phyloP scores from a whole-genome alignment of 2,797 vertebrate genomes.

The Dicrostonyx torquatus region DNA sequence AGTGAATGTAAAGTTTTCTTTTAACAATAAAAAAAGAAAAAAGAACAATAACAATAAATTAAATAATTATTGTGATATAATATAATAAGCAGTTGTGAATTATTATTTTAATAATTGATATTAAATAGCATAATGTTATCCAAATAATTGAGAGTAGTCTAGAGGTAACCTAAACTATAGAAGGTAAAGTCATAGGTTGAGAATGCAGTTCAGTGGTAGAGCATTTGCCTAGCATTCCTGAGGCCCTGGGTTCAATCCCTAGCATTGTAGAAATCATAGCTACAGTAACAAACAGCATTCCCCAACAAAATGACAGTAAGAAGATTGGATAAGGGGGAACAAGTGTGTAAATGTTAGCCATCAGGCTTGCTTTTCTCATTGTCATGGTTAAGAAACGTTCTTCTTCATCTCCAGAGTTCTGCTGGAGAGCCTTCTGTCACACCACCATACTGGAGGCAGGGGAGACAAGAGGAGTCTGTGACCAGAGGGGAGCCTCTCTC shows the following conservation, averaged over 20 bases:
- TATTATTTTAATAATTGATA: not conserved
- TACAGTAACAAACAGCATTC: not conserved
- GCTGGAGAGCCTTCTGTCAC: no score
- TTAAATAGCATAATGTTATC: not conserved
- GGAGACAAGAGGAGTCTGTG: not conserved
- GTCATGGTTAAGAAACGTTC: not conserved
- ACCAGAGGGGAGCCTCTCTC: not conserved
- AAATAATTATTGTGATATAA: not conserved
- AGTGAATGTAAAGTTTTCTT: no score
- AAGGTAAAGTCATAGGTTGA: not conserved
- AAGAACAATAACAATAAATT: not conserved
- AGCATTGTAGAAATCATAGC: not conserved
- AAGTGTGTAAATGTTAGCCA: not conserved
- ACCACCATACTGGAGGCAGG: not conserved
- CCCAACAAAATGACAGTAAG: not conserved
- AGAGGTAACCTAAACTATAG: not conserved
- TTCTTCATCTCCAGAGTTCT: not conserved
- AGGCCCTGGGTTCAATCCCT: not conserved
- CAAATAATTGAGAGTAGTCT: not conserved
- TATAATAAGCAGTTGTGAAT: not conserved
- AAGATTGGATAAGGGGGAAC: not conserved
- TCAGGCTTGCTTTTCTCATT: not conserved
- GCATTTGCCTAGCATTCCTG: no score
- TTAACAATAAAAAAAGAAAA: no score
- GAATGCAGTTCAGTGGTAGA: not conserved